These are phyloP conservation scores for Anastrepha ludens DNA, from an alignment of 1,140 invertebrate genomes.

Conservation along the genomic window DNA sequence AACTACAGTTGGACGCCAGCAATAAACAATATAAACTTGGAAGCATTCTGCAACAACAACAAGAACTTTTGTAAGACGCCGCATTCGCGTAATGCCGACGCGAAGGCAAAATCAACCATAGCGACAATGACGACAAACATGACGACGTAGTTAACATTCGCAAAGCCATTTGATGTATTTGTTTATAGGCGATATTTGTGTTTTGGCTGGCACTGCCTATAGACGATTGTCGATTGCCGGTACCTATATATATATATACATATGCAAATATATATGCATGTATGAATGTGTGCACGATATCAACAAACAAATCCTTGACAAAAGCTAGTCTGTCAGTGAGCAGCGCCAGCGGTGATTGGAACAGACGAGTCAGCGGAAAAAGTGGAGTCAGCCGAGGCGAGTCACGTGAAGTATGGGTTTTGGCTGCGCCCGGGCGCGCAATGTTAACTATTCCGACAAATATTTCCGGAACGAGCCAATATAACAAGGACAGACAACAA, in stretches of 20 bases:
- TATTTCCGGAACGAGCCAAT: slow-evolving; percentile 11
- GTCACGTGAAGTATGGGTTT: background rate
- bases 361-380: too few relatives aligned
- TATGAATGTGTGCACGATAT: background rate
- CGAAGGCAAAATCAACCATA: background rate
- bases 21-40: background rate
- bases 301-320: slow-evolving; percentile 44
- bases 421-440: background rate
- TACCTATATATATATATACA: background rate
- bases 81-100: background rate
- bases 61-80: background rate
- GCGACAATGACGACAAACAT: background rate
- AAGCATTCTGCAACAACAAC: background rate
- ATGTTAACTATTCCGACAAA: slow-evolving; percentile 5
- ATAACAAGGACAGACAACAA: background rate
- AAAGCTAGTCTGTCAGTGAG: background rate
- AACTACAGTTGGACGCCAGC: background rate
- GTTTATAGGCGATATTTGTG: background rate
- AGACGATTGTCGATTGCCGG: background rate
- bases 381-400: background rate
- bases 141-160: background rate
- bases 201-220: background rate
- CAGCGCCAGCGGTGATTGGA: too few relatives aligned
- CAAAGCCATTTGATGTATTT: background rate
- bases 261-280: background rate